These are phyloP conservation scores for Agrochola litura DNA, from an alignment of 2,888 invertebrate genomes.

Conservation along the genomic window DNA sequence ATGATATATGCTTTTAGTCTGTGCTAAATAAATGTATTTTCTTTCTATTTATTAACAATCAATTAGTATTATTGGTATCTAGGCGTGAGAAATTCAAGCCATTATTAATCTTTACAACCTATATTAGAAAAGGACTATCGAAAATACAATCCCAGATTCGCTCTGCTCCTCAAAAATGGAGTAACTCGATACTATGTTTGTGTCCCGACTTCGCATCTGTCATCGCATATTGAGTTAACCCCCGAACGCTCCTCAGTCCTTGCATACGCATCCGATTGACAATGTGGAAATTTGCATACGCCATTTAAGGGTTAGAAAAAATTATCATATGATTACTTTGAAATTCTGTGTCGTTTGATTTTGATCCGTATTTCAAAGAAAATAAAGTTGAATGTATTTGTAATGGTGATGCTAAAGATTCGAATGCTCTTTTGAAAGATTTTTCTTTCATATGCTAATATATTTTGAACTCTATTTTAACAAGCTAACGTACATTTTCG, in stretches of 20 bases:
- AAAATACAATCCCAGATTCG: slow-evolving; percentile 58
- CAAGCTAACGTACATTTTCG: slow-evolving; percentile 59
- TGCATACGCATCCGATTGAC: slow-evolving; percentile 73
- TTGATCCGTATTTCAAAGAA: slow-evolving; percentile 44
- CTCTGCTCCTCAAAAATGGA: slow-evolving; percentile 60
- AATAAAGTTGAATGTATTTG: slow-evolving; percentile 55
- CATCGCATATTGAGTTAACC: slow-evolving; percentile 86
- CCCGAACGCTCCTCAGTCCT: slow-evolving; percentile 71
- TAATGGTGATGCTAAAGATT: slow-evolving; percentile 61
- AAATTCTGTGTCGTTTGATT: slow-evolving; percentile 39
- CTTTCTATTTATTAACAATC: not conserved
- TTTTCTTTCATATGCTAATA: slow-evolving; percentile 29
- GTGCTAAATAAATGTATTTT: not conserved
- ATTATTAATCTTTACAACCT: slow-evolving; percentile 12
- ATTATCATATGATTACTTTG: slow-evolving; percentile 77
- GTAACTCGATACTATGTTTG: slow-evolving; percentile 83
- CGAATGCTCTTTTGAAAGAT: slow-evolving; percentile 75
- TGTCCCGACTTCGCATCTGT: slow-evolving; percentile 84
- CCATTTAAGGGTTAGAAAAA: slow-evolving; percentile 85
- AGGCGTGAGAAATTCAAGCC: slow-evolving; percentile 41
- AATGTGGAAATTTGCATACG: slow-evolving; percentile 85
- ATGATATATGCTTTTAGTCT: too few relatives aligned
- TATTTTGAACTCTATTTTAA: not conserved
- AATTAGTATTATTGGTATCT: slow-evolving; percentile 9
- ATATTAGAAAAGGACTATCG: slow-evolving; percentile 47